Conservation (phyloP, 2,797 vertebrate genomes). For the Characodon lateralis region DNA sequence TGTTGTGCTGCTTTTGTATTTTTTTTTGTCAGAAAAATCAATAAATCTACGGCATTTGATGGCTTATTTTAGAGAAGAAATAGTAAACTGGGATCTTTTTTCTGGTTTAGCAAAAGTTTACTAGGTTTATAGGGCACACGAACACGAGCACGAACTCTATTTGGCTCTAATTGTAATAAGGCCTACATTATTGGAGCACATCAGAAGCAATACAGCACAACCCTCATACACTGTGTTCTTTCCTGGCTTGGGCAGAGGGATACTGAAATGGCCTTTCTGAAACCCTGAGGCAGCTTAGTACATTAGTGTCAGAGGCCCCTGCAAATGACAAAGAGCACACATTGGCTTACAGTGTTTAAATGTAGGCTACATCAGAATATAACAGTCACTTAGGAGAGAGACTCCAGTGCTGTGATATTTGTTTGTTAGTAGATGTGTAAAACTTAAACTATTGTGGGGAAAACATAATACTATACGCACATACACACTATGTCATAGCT, state of each 20-base stretch:
- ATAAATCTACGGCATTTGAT: constrained; percentile 1
- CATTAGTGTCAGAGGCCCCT: constrained; percentile 71
- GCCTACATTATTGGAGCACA: constrained; percentile 41
- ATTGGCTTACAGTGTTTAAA: constrained; percentile 51
- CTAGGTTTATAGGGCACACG: constrained; percentile 45
- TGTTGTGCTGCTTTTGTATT: neutral
- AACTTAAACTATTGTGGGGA: constrained; percentile 17
- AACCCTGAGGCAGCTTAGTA: constrained; percentile 67
- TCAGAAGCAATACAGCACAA: constrained; percentile 47
- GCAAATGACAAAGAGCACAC: constrained; percentile 69
- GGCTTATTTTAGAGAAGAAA: constrained; percentile 1
- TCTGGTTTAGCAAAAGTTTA: constrained; percentile 40
- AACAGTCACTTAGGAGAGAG: constrained; percentile 34
- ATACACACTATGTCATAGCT: neutral
- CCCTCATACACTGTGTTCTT: constrained; percentile 49
- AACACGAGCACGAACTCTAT: constrained; percentile 45
- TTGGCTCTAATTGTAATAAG: constrained; percentile 31
- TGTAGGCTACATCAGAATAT: constrained; percentile 46
- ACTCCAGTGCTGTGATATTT: constrained; percentile 17
- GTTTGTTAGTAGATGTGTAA: constrained; percentile 31
- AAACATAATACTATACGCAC: constrained; percentile 5
- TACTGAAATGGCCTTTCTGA: constrained; percentile 62
- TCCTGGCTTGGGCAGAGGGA: constrained; percentile 43
- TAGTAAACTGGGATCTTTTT: constrained; percentile 19
- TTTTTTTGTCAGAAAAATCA: constrained; percentile 2